Base-by-base conservation (phyloP, 1,140 invertebrate species). In the Drosophila teissieri region DNA sequence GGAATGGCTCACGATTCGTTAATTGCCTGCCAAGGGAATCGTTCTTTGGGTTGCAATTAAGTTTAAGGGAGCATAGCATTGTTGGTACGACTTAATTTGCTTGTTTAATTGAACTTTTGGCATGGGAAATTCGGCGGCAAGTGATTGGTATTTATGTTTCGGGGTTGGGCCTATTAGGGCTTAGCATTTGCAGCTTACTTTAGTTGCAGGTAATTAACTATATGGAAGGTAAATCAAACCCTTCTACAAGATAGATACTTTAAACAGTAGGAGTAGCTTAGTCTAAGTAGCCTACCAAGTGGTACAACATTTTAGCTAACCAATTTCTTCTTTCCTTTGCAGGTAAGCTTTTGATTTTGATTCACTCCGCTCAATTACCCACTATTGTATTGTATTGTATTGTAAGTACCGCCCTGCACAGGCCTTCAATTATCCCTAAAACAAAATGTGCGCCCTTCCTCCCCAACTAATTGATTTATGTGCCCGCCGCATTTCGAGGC, bases 401-500 rank as follows among this genome's bases (percentile, higher is more conserved):
- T 54, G 53, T 42, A 57, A 73, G 73, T 73, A 64, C 31, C 37
- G 22, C 31, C 31, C 3, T 1, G 42, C 53, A 44, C 15, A 39
- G 39, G 31, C 51, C 45, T 45, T 39, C 46, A 60, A 63, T 63
- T 62, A 73, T 73, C 44, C 34, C 69, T 72, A 53, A 69, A 53
- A 48, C 42, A 51, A 60, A 57, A 55, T 64, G 61, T 45, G 22
- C 11, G 54, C 60, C 75, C 48, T 57, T 40, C 34, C 19, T 36
- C 48, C 49, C n/a, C 46, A 34, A 52, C 81, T 79, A 86, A 86
- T 86, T 86, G 82, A 86, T 86, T 86, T 88, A 86, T 86, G 78
- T 55, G 56, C 49, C 55, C 60, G 46, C 46, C 44, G 60, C 65
- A 82, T 74, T 76, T 68, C 52, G 68, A 70, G 61, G 77, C 51